These are phyloP conservation scores for Odontothrips loti DNA, from an alignment of 2,888 invertebrate genomes.

Conservation along the genomic window DNA sequence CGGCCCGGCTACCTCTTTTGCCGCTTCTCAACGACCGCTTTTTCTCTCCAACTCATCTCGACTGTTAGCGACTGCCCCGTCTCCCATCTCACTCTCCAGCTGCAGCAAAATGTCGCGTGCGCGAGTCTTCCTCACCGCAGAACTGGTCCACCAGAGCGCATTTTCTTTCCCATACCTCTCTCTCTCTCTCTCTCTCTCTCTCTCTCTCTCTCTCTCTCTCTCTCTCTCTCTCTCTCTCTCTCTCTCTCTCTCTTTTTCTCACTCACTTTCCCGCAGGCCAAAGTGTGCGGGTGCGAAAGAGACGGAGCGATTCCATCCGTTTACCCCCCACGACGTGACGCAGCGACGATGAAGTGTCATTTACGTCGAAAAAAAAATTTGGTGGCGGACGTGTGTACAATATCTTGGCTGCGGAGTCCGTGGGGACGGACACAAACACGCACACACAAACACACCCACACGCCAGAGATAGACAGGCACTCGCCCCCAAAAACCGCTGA, in stretches of 20 bases:
- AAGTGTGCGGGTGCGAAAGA: background rate
- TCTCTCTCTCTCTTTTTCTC: background rate
- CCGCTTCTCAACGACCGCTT: background rate
- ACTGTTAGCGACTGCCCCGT: too few relatives aligned
- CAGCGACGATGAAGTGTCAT: constrained; percentile 1
- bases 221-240: background rate
- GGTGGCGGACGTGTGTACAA: background rate
- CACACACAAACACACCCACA: too few relatives aligned
- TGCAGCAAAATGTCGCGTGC: too few relatives aligned
- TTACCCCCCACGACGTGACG: background rate
- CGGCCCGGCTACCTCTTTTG: too few relatives aligned
- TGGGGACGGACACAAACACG: too few relatives aligned
- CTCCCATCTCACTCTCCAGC: too few relatives aligned
- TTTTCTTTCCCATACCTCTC: background rate
- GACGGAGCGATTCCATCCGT: background rate
- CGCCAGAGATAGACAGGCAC: too few relatives aligned
- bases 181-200: background rate
- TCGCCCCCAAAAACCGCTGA: too few relatives aligned
- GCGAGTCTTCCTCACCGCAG: background rate
- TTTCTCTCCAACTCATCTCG: background rate
- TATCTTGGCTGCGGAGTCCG: background rate
- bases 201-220: background rate
- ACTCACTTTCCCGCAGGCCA: background rate
- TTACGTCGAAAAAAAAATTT: background rate
- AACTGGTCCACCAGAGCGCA: background rate